Base-by-base conservation (phyloP, 2,113 vertebrate species). In the Menura novaehollandiae region DNA sequence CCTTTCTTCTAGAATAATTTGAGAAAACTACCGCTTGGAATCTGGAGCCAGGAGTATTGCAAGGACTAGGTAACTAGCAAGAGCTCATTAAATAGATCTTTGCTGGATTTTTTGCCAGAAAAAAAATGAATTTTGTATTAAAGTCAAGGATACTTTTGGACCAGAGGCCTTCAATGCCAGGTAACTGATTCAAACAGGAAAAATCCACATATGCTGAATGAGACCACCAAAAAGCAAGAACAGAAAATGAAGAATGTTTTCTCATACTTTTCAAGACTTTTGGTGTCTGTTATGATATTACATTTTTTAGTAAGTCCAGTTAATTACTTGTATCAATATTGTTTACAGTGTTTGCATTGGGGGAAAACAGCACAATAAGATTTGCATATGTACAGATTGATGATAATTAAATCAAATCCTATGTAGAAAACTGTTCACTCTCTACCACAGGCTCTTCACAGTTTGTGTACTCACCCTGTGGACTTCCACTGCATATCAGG, bases 241-340 rank as follows among this genome's bases (percentile, higher is more conserved):
- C 11, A 47, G 58, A 56, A 89, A 51, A 9, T 24, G 52, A 63
- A 44, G 14, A 32, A 56, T 5, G 1, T 39, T 69, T 85, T 35
- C 11, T 83, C 7, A 0, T 35, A 1, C 51, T 83, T 90, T 83
- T 72, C 8, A 14, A 56, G 19, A 13, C 6, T 12, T 26, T 56
- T 64, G 27, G 19, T 44, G 4, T n/a, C n/a, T 71, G 3, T 44
- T 49, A 16, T 20, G 11, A n/a, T 13, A 41, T 14, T 6, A 18
- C 1, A 10, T 13, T 73, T 69, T 76, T 79, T 37, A 64, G 58
- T 35, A 88, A 47, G 14, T 51, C 30, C 46, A 33, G 21, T 30
- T 35, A 51, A n/a, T 86, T 33, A 37, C 19, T 60, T 0, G 0
- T 47, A 41, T 18, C 39, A 32, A 8, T 60, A 22, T 10, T 23